Percentiles rank a stretch among this genome's conserved stretches.
These are phyloP conservation scores for Sebastes taczanowskii DNA, from an alignment of 2,797 vertebrate species.

Conservation along the genomic window DNA sequence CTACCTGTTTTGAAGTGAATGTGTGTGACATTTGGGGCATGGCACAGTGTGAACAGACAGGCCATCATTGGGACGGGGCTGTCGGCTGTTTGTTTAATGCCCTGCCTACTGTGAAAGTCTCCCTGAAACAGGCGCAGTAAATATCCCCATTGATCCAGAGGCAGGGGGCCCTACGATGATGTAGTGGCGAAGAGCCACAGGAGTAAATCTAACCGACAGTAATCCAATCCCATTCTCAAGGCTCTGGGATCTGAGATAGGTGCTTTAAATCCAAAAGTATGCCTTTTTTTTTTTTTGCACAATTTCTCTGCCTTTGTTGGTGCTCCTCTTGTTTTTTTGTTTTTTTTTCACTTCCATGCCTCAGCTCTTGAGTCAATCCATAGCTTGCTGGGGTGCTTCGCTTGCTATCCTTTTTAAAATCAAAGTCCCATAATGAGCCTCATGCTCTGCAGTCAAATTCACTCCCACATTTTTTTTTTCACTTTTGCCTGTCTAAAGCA, in stretches of 20 bases:
- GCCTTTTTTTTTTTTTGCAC: conserved; percentile 62
- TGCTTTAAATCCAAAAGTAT: conserved; percentile 87
- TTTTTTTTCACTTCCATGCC: conserved; percentile 38
- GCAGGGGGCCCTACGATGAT: conserved; percentile 86
- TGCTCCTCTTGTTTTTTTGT: conserved; percentile 47
- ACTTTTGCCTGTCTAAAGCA: conserved; percentile 36
- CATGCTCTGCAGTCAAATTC: conserved; percentile 28
- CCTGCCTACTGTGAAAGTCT: conserved; percentile 83
- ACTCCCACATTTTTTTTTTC: neutral
- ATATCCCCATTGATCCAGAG: conserved; percentile 88
- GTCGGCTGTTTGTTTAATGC: conserved; percentile 85
- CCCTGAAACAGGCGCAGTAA: conserved; percentile 87
- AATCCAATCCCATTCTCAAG: conserved; percentile 88
- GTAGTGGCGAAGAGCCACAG: conserved; percentile 80
- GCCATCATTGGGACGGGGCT: conserved; percentile 78
- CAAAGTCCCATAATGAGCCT: conserved; percentile 35
- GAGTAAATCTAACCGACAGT: conserved; percentile 88
- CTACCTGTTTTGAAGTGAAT: conserved; percentile 72
- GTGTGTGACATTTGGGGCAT: conserved; percentile 75
- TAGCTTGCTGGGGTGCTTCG: conserved; percentile 34
- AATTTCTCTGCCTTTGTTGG: conserved; percentile 72
- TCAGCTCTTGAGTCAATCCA: conserved; percentile 46
- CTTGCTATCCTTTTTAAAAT: conserved; percentile 48
- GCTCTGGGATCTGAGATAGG: conserved; percentile 86
- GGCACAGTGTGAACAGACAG: conserved; percentile 77